Conservation (phyloP, 2,113 vertebrate genomes). For the Podarcis muralis region DNA sequence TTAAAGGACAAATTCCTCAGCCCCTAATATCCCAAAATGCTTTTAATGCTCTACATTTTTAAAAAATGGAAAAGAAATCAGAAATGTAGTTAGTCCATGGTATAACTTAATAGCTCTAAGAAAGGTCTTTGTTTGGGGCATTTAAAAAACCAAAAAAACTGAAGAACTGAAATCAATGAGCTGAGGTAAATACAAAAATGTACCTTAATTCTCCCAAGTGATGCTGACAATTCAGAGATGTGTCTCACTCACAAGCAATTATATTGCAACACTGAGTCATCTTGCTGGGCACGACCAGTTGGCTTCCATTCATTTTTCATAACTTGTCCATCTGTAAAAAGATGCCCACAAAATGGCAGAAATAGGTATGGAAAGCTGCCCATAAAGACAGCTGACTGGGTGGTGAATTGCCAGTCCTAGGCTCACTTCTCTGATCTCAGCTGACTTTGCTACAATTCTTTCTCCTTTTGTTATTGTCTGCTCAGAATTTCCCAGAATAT, state of each 20-base stretch:
- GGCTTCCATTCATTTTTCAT: neutral
- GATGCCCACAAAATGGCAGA: neutral
- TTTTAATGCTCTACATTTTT: constrained; percentile 2
- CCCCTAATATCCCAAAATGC: constrained; percentile 8
- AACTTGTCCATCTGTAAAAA: neutral
- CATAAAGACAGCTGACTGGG: neutral
- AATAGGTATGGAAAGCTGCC: neutral
- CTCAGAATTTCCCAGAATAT: neutral
- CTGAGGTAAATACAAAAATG: neutral
- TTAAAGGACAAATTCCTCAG: constrained; percentile 6
- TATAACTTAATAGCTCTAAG: constrained; percentile 22
- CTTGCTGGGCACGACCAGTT: neutral
- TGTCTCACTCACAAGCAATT: neutral
- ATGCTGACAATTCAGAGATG: neutral
- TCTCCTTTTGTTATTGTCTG: neutral
- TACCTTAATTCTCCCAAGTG: neutral
- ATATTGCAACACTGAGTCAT: neutral
- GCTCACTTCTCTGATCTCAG: neutral
- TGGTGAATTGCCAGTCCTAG: neutral
- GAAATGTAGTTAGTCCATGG: neutral
- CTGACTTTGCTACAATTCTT: neutral
- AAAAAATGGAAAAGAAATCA: constrained; percentile 17
- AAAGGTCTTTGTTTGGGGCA: neutral
- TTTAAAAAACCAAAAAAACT: neutral
- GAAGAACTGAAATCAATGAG: neutral